These are phyloP conservation scores for Brachionus angularis DNA, from an alignment of 1,140 invertebrate species.

Conservation along the genomic window DNA sequence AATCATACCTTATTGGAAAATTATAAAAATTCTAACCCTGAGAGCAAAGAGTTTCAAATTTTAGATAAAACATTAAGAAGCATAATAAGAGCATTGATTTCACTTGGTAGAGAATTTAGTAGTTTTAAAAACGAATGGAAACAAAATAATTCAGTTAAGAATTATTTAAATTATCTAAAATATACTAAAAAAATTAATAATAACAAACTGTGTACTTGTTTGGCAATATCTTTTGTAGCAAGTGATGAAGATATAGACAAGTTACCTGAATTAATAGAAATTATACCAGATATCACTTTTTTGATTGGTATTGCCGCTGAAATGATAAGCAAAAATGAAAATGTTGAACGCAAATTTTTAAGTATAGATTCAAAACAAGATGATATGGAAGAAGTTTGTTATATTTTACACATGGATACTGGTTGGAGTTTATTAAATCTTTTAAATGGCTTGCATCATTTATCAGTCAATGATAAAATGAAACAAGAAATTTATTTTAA, in stretches of 20 bases:
- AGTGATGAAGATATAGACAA: neutral
- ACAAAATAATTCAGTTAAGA: neutral
- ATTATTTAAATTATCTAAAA: neutral
- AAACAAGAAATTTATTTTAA: conserved; percentile 25
- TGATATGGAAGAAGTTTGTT: neutral
- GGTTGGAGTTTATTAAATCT: neutral
- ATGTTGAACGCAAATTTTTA: neutral
- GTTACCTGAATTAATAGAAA: neutral
- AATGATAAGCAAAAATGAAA: neutral
- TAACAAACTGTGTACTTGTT: neutral
- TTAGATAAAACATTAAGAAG: neutral
- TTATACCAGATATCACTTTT: neutral
- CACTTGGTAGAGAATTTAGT: neutral
- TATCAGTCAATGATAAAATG: conserved; percentile 14
- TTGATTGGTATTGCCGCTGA: neutral
- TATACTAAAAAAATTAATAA: neutral
- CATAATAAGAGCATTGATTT: neutral
- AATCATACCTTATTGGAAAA: neutral
- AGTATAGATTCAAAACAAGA: neutral
- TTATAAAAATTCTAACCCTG: neutral
- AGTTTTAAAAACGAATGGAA: neutral
- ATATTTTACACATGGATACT: neutral
- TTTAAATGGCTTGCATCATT: neutral
- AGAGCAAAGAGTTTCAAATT: neutral
- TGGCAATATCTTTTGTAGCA: neutral